A percentile compares a stretch with the other conserved stretches of the same genome.
Evolutionary conservation across 2,888 invertebrate genomes (phyloP).

Genomic region (Carcina quercana): DNA sequence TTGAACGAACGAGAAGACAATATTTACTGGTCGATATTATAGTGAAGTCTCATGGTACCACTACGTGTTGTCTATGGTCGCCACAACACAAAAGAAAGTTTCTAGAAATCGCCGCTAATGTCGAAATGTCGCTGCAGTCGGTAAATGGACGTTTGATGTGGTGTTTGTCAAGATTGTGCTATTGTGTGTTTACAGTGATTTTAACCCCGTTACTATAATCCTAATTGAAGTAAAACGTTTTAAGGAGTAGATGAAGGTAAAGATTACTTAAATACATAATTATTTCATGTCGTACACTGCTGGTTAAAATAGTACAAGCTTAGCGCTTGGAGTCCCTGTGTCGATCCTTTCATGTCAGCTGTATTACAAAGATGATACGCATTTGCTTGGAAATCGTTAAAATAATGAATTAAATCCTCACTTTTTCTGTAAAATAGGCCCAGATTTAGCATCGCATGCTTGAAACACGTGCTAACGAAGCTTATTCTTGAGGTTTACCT

Average conservation of each 20-base stretch:
- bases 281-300: conserved; percentile 23
- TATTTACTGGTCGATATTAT: not conserved
- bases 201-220: conserved; percentile 59
- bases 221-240: conserved; percentile 60
- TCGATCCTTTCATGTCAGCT: conserved; percentile 64
- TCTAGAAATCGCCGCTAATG: conserved; percentile 48
- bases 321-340: conserved; percentile 58
- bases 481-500: conserved; percentile 57
- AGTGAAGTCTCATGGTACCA: not conserved
- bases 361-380: conserved; percentile 72
- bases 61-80: conserved; percentile 37
- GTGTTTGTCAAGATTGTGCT: conserved; percentile 79
- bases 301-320: conserved; percentile 31
- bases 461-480: conserved; percentile 32
- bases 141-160: conserved; percentile 79
- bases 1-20: too few relatives aligned
- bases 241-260: conserved; percentile 81
- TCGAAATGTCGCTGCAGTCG: conserved; percentile 73
- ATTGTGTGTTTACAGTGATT: conserved; percentile 78
- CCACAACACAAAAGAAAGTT: conserved; percentile 44
- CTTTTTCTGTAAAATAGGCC: conserved; percentile 35
- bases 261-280: conserved; percentile 24
- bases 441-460: conserved; percentile 25
- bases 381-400: conserved; percentile 44
- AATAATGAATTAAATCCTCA: conserved; percentile 63